Base-by-base conservation (phyloP, 1,140 invertebrate species). In the Coelopa frigida region DNA sequence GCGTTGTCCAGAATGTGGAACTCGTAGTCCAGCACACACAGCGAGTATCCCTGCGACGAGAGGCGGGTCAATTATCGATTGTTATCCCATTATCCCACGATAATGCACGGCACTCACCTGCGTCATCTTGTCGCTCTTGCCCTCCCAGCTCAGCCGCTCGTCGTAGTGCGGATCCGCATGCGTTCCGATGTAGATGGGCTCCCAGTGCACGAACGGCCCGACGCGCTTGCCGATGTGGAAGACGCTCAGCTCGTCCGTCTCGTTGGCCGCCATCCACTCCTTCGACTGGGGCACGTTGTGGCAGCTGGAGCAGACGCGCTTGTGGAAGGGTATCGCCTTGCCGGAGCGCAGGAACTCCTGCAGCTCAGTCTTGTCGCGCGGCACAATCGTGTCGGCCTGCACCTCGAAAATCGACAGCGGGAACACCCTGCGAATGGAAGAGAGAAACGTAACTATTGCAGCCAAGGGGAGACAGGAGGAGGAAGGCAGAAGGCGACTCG, bases 61-160 rank as follows among this genome's bases (percentile, higher is more conserved):
- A 51, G 57, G 55, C 60, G 45, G 24, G 46, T 27, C 40, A 51
- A 22, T 24, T 37, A 40, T 42, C 1, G 21, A 26, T 20, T 17
- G n/a, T 12, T 11, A 8, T n/a, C 23, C 12, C 0, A 18, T 5
- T 1, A 36, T 50, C 1, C 11, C 3, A 21, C 3, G 2, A 3
- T 31, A 22, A 22, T 32, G 11, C 11, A 10, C 10, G 11, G 8
- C 27, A 33, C 45, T 68, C 58, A 91, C 89, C 82, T 94, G 91
- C 27, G 89, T 90, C 91, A 94, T 94, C 75, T 91, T 91, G 69
- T 91, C 87, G 67, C 86, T 88, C 70, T 87, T 88, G 39, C 88
- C 88, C 61, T 91, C 87, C 88, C 88, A 91, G 59, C 83, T 88
- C 17, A 90, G 77, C 62, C 88, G 75, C 61, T 90, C 84, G 53